Conservation (phyloP, 2,888 invertebrate species). For the Idaea straminata region DNA sequence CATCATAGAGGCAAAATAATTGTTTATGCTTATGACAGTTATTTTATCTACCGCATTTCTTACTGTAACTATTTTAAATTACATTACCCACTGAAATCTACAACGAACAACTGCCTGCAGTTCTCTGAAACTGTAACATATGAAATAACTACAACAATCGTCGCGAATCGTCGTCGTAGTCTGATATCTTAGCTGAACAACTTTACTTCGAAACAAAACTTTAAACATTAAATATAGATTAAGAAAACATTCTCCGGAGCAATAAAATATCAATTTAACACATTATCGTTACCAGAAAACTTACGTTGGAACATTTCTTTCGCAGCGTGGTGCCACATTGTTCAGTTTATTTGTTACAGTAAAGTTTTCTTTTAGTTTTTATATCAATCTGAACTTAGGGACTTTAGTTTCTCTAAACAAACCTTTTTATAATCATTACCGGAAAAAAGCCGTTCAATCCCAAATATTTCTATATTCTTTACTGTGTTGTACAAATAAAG, state of each 20-base stretch:
- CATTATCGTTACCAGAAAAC: slow-evolving; percentile 27
- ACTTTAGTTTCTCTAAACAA: background rate
- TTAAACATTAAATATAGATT: slow-evolving; percentile 9
- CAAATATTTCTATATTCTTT: too few species aligned
- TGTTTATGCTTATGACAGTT: too few species aligned
- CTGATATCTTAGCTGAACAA: background rate
- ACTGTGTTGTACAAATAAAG: too few species aligned
- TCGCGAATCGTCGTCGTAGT: background rate
- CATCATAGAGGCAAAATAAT: too few species aligned
- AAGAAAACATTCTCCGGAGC: slow-evolving; percentile 18
- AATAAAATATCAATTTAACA: slow-evolving; percentile 33
- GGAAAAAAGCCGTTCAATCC: slow-evolving; percentile 14
- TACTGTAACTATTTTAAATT: background rate
- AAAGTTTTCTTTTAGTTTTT: slow-evolving; percentile 2
- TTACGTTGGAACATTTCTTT: slow-evolving; percentile 30
- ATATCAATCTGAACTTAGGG: slow-evolving; percentile 1
- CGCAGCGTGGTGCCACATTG: slow-evolving; percentile 25
- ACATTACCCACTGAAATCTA: background rate
- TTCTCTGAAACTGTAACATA: background rate
- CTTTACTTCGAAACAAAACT: slow-evolving; percentile 5
- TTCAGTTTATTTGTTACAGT: slow-evolving; percentile 13
- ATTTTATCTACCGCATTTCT: too few species aligned
- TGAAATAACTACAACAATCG: background rate
- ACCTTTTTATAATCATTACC: background rate
- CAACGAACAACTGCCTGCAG: background rate